Evolutionary conservation across 2,888 invertebrate genomes (phyloP).

Genomic region (Volucella inflata): DNA sequence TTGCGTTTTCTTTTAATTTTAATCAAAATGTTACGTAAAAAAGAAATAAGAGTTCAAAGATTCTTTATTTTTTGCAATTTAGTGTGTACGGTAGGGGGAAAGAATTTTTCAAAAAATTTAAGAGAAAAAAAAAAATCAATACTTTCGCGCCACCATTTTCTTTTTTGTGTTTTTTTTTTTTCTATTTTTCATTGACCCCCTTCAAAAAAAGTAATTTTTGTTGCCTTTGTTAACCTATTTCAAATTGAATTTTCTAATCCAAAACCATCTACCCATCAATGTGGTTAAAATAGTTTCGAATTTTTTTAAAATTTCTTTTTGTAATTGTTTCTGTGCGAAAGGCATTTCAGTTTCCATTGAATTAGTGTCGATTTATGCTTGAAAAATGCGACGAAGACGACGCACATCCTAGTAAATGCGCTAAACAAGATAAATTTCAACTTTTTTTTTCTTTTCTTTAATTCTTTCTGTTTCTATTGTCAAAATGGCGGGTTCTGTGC

Average conservation of each 20-base stretch:
- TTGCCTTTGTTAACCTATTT: constrained; percentile 55
- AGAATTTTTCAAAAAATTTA: constrained; percentile 38
- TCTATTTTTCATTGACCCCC: background rate
- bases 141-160: constrained; percentile 73
- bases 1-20: constrained; percentile 23
- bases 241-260: constrained; percentile 60
- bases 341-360: constrained; percentile 22
- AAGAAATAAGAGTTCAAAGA: background rate
- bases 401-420: constrained; percentile 52
- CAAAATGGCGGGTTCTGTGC: constrained; percentile 51
- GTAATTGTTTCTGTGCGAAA: constrained; percentile 11
- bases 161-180: constrained; percentile 66
- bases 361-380: constrained; percentile 2
- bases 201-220: constrained; percentile 40
- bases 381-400: background rate
- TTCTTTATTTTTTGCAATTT: constrained; percentile 20
- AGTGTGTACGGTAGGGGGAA: constrained; percentile 35
- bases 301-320: constrained; percentile 26
- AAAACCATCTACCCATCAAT: constrained; percentile 51
- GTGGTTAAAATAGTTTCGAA: constrained; percentile 34
- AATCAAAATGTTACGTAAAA: constrained; percentile 66
- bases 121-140: constrained; percentile 63
- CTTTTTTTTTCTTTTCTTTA: constrained; percentile 3
- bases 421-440: background rate
- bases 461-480: constrained; percentile 43